Evolutionary conservation across 2,888 invertebrate genomes (phyloP).

Genomic region (Azorinus chamasolen): DNA sequence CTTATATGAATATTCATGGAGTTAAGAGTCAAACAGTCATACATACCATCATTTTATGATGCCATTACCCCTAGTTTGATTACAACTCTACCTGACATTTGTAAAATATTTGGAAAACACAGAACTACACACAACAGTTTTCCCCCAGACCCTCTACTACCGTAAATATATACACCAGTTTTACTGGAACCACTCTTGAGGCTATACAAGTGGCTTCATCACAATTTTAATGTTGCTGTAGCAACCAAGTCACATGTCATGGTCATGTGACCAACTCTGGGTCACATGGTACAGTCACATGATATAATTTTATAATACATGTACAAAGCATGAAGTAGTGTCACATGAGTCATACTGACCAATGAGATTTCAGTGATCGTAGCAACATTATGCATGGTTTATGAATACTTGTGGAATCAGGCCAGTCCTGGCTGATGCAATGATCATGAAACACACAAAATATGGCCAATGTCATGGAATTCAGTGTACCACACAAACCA

Average conservation of each 20-base stretch:
- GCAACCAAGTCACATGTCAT: slow-evolving; percentile 38
- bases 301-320: background rate
- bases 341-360: slow-evolving; percentile 5
- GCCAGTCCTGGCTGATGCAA: too few species aligned
- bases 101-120: too few species aligned
- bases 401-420: too few species aligned
- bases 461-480: too few species aligned
- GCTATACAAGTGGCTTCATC: slow-evolving; percentile 20
- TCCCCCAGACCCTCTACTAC: background rate
- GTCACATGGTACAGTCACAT: slow-evolving; percentile 9
- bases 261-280: slow-evolving; percentile 28
- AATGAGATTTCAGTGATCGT: slow-evolving; percentile 64
- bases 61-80: too few species aligned
- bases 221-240: slow-evolving; percentile 55
- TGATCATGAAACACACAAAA: too few species aligned
- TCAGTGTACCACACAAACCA: too few species aligned
- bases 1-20: too few species aligned
- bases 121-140: background rate
- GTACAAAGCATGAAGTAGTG: background rate
- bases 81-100: too few species aligned
- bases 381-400: slow-evolving; percentile 50
- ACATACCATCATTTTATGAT: too few species aligned
- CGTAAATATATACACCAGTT: slow-evolving; percentile 2
- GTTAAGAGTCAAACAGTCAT: too few species aligned
- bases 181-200: slow-evolving; percentile 4